phyloP scores from a whole-genome alignment of 2,888 invertebrate genomes.

The Tillus elongatus region DNA sequence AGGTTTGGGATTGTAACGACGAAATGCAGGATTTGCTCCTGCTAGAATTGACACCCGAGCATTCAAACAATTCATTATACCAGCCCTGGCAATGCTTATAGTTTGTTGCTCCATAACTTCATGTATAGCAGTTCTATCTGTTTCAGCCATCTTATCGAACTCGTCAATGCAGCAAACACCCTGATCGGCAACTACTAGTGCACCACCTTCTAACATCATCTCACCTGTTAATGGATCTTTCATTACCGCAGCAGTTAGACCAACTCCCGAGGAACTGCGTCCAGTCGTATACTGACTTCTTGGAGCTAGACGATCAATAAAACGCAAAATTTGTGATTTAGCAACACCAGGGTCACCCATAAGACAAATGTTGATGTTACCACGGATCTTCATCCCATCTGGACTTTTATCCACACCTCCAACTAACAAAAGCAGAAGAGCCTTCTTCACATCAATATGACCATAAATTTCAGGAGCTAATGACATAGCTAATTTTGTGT shows the following conservation, averaged over 20 bases:
- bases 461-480: slow-evolving; percentile 99
- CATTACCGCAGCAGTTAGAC: slow-evolving; percentile 95
- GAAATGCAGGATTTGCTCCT: slow-evolving; percentile 98
- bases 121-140: slow-evolving; percentile 90
- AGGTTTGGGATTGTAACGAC: slow-evolving; percentile 92
- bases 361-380: slow-evolving; percentile 93
- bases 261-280: slow-evolving; percentile 95
- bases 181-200: slow-evolving; percentile 90
- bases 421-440: slow-evolving; percentile 82
- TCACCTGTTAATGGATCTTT: slow-evolving; percentile 96
- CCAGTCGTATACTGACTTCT: slow-evolving; percentile 95
- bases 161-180: slow-evolving; percentile 99
- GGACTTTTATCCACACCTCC: slow-evolving; percentile 81
- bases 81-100: slow-evolving; percentile 98
- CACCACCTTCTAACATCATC: slow-evolving; percentile 95
- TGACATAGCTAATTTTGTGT: slow-evolving; percentile 81
- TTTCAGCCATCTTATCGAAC: slow-evolving; percentile 99
- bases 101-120: slow-evolving; percentile 99
- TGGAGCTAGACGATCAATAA: slow-evolving; percentile 87
- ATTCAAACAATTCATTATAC: slow-evolving; percentile 96
- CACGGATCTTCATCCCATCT: slow-evolving; percentile 95
- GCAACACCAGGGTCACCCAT: slow-evolving; percentile 99
- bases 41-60: slow-evolving; percentile 96
- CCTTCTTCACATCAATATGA: slow-evolving; percentile 96
- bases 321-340: slow-evolving; percentile 92